Percentiles rank a stretch among this genome's conserved stretches.
phyloP scores from a whole-genome alignment of 2,113 vertebrate species.

The Numenius arquata region DNA sequence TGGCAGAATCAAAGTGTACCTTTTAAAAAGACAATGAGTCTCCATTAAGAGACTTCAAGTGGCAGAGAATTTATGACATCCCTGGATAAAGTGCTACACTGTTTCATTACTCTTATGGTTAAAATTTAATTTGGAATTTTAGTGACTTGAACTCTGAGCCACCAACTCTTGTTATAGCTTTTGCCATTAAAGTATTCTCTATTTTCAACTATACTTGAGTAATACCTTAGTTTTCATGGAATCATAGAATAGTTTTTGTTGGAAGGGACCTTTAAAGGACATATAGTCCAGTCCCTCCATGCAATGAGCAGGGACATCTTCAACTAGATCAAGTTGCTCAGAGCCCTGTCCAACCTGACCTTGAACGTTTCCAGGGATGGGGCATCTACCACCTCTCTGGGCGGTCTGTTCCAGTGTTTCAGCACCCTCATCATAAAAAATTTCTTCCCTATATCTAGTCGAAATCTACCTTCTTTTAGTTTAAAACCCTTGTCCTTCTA shows the following conservation, averaged over 20 bases:
- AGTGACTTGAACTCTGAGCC: neutral
- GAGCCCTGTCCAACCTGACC: neutral
- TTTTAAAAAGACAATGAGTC: slow-evolving; percentile 12
- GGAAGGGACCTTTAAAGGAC: neutral
- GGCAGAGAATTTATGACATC: neutral
- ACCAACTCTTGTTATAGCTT: neutral
- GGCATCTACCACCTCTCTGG: neutral
- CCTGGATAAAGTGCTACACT: neutral
- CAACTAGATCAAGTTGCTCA: neutral
- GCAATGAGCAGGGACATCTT: neutral
- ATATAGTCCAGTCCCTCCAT: neutral
- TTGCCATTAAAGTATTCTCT: neutral
- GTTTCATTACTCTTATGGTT: neutral
- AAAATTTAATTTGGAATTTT: slow-evolving; percentile 5
- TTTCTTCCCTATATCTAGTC: neutral
- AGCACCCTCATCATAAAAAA: neutral
- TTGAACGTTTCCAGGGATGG: neutral
- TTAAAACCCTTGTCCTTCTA: neutral
- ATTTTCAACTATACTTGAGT: neutral
- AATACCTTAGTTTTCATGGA: neutral
- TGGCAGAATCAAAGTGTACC: slow-evolving; percentile 12
- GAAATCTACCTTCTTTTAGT: neutral
- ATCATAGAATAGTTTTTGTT: neutral
- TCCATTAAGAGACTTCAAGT: neutral
- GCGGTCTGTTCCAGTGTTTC: neutral